phyloP scores from a whole-genome alignment of 1,140 invertebrate genomes.

The Drosophila biarmipes region DNA sequence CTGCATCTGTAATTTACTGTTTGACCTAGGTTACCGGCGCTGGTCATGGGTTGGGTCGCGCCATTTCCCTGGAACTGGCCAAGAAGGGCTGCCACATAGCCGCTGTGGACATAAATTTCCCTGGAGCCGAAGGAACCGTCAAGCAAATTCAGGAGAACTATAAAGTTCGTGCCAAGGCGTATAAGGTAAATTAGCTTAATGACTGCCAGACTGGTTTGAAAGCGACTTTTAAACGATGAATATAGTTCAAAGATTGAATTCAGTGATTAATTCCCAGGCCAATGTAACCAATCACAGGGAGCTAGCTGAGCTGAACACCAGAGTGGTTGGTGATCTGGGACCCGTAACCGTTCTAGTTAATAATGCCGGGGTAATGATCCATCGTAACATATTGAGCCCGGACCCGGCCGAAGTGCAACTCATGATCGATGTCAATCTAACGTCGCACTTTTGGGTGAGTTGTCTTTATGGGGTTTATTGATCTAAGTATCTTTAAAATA shows the following conservation, averaged over 20 bases:
- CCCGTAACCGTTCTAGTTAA: conserved; percentile 67
- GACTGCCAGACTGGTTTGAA: not conserved
- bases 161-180: conserved; percentile 47
- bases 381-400: conserved; percentile 27
- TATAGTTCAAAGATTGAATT: no score
- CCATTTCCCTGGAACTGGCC: conserved; percentile 53
- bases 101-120: conserved; percentile 51
- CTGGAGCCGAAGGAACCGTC: conserved; percentile 51
- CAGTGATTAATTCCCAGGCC: conserved; percentile 14
- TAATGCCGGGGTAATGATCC: conserved; percentile 67
- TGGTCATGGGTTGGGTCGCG: conserved; percentile 58
- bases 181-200: conserved; percentile 30
- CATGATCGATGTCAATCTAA: conserved; percentile 63
- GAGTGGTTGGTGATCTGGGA: conserved; percentile 58
- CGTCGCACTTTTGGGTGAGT: conserved; percentile 67
- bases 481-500: no score
- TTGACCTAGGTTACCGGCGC: conserved; percentile 54
- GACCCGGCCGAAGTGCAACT: conserved; percentile 46
- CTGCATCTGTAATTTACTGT: no score
- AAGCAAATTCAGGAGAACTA: conserved; percentile 34
- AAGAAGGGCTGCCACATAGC: conserved; percentile 58
- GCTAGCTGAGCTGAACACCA: conserved; percentile 18
- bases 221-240: not conserved
- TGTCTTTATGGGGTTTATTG: not conserved
- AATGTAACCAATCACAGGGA: conserved; percentile 48